Evolutionary conservation across 1,140 invertebrate genomes (phyloP), one percentile per base, ranked within the genome.

Genomic region (Habropoda laboriosa): DNA sequence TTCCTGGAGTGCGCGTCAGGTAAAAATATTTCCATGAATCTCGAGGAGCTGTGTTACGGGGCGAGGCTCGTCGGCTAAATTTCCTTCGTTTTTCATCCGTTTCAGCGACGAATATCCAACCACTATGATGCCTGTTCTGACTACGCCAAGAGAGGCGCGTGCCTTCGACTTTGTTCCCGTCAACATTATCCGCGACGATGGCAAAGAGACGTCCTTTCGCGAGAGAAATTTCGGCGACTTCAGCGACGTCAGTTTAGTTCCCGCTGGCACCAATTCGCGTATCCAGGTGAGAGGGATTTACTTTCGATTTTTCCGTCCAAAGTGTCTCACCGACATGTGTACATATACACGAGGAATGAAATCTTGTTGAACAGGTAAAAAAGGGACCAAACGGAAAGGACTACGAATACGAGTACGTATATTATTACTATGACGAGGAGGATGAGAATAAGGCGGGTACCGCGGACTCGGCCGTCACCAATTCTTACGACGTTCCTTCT

Each of bases 391-490:
- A 97, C 87, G 97, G 97, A 6, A 96, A 97, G 91, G 97, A 98
- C 86, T 97, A 98, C 87, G 97, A 98, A 91, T 98, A 97, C 89
- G 97, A 97, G 89, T 98, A 98, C 85, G 96, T 97, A 27, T 98
- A 98, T 87, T 98, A 98, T 89, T 98, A 98, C 86, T 97, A 97
- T 79, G 96, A 97, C 81, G 96, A 97, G 78, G 96, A 97, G 2
- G 96, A 96, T 45, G 95, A 95, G 64, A 92, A 90, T 63, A 94
- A 94, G 80, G 89, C 88, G 27, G 90, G 90, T 76, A 92, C 92
- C 61, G 64, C 88, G 4, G 53, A 87, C 47, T 84, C 89, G 5
- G 89, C 89, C 27, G 89, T 86, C 86, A 91, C 88, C 66, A 95
- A 94, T 80, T 93, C 94, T 58, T 94, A 95, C 78, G 95, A 95